Conservation (phyloP, 2,888 invertebrate species). For the Leptarthrus brevirostris region DNA sequence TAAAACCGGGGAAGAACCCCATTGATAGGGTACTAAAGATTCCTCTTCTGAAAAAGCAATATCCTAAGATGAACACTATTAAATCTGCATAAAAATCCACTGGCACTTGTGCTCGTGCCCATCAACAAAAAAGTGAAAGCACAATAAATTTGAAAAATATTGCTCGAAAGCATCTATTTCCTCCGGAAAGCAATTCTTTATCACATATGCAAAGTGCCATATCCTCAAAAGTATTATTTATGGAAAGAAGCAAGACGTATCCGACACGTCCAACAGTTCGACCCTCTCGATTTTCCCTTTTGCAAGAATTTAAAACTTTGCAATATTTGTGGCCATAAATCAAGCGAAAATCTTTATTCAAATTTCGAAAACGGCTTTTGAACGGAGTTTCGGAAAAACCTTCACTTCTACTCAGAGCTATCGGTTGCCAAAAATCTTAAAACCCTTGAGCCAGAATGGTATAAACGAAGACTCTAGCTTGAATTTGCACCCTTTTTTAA, state of each 20-base stretch:
- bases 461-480: neutral
- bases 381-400: slow-evolving; percentile 11
- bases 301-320: slow-evolving; percentile 30
- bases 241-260: slow-evolving; percentile 44
- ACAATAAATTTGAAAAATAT: slow-evolving; percentile 44
- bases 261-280: slow-evolving; percentile 23
- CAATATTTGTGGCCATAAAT: slow-evolving; percentile 53
- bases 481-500: slow-evolving; percentile 19
- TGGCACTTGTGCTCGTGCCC: too few species aligned
- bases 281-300: slow-evolving; percentile 24
- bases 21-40: too few species aligned
- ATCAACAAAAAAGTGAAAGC: neutral
- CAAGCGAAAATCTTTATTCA: slow-evolving; percentile 55
- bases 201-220: slow-evolving; percentile 53
- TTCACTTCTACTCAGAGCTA: slow-evolving; percentile 22
- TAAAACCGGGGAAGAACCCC: too few species aligned
- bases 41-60: too few species aligned
- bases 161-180: slow-evolving; percentile 42
- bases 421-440: slow-evolving; percentile 47
- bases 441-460: slow-evolving; percentile 33
- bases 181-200: slow-evolving; percentile 50
- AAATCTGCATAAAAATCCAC: too few species aligned
- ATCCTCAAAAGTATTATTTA: slow-evolving; percentile 53
- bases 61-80: too few species aligned
- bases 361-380: slow-evolving; percentile 48